Evolutionary conservation across 1,140 invertebrate genomes (phyloP).

Genomic region (Lepidurus arcticus): DNA sequence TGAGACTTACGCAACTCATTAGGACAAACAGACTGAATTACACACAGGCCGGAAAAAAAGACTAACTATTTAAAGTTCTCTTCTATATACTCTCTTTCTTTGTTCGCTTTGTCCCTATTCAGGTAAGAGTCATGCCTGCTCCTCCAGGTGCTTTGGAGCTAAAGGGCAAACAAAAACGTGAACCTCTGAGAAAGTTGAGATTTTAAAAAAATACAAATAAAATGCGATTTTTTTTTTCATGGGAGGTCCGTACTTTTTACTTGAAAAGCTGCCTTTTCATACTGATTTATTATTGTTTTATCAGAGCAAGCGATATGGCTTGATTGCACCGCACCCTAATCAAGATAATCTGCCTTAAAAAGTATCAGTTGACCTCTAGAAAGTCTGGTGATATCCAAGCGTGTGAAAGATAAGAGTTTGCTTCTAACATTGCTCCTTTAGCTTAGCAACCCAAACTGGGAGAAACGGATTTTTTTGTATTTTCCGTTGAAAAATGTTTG

Average conservation of each 20-base stretch:
- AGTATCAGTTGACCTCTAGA: background rate
- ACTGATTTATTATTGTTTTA: too few species aligned
- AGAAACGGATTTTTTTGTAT: background rate
- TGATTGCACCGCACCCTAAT: background rate
- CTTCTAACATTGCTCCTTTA: background rate
- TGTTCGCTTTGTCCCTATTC: background rate
- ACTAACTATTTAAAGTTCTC: background rate
- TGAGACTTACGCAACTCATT: conserved; percentile 4
- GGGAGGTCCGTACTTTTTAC: too few species aligned
- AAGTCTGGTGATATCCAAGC: background rate
- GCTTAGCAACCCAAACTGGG: conserved; percentile 18
- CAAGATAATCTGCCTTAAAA: background rate
- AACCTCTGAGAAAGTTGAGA: background rate
- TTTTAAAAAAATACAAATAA: background rate
- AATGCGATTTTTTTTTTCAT: too few species aligned
- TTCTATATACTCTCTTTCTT: background rate
- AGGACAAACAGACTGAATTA: background rate
- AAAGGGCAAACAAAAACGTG: background rate
- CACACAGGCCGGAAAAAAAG: background rate
- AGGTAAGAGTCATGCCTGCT: background rate
- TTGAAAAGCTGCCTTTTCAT: too few species aligned
- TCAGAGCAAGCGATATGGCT: too few species aligned
- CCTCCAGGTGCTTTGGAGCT: background rate
- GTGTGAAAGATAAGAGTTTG: background rate
- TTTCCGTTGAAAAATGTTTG: background rate